phyloP scores from a whole-genome alignment of 1,140 invertebrate genomes.

The Drosophila bifasciata region DNA sequence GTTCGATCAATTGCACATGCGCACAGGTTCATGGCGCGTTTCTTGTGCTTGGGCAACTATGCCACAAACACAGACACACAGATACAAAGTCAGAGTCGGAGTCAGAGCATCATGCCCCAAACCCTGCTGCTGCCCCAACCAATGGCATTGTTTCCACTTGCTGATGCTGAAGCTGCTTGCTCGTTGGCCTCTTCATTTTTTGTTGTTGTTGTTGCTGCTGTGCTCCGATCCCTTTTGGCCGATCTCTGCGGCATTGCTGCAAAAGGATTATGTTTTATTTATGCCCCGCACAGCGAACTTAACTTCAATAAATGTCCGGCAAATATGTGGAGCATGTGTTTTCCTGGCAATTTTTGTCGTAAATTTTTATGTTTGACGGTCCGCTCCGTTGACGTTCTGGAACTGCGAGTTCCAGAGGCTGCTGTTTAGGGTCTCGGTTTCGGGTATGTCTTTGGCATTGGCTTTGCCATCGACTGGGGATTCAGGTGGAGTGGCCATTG shows the following conservation, averaged over 20 bases:
- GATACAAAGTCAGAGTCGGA: too few relatives aligned
- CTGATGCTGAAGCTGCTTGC: conserved; percentile 28
- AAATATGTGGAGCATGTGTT: conserved; percentile 84
- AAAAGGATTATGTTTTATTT: conserved; percentile 84
- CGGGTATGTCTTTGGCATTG: background rate
- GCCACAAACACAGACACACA: too few relatives aligned
- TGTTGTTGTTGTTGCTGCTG: conserved; percentile 11
- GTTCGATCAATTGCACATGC: conserved; percentile 83
- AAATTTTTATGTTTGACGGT: conserved; percentile 79
- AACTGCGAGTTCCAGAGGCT: background rate
- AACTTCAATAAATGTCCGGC: conserved; percentile 84
- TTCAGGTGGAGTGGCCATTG: conserved; percentile 47
- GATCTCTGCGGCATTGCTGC: conserved; percentile 53
- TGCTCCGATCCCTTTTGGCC: conserved; percentile 3
- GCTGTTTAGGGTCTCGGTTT: conserved; percentile 6
- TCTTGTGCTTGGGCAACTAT: conserved; percentile 16
- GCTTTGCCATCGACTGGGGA: conserved; percentile 25
- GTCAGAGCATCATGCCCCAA: too few relatives aligned
- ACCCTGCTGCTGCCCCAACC: background rate
- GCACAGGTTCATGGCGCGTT: conserved; percentile 67
- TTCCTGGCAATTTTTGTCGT: conserved; percentile 82
- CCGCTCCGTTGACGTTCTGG: background rate
- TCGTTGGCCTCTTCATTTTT: conserved; percentile 14
- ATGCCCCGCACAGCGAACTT: conserved; percentile 80
- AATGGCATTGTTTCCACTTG: conserved; percentile 64